These are phyloP conservation scores for Oncorhynchus mykiss DNA, from an alignment of 2,113 vertebrate species.

Conservation along the genomic window DNA sequence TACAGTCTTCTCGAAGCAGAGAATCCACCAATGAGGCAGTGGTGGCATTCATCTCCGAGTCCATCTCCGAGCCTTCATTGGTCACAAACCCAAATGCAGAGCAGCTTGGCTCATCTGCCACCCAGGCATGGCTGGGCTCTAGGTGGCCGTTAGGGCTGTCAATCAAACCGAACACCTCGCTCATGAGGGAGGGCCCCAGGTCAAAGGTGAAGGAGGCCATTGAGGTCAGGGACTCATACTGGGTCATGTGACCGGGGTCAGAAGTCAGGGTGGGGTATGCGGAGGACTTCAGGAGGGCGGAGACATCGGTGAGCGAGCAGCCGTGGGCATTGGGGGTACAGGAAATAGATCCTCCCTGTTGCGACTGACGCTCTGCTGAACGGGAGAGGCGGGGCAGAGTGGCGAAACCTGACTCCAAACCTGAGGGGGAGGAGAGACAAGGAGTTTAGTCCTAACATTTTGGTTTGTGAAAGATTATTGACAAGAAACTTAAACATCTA, in stretches of 20 bases:
- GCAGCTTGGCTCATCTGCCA: constrained; percentile 32
- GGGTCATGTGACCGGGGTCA: constrained; percentile 37
- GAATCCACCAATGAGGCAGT: constrained; percentile 72
- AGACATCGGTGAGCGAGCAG: constrained; percentile 63
- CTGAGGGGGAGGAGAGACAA: constrained; percentile 59
- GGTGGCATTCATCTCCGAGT: constrained; percentile 64
- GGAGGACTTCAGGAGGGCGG: constrained; percentile 65
- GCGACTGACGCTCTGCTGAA: constrained; percentile 77
- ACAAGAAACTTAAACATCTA: neutral
- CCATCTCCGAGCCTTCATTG: constrained; percentile 63
- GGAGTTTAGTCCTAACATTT: neutral
- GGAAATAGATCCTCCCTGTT: constrained; percentile 49
- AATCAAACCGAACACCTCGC: constrained; percentile 88
- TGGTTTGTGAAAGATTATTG: neutral
- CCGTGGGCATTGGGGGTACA: constrained; percentile 65
- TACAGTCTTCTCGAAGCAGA: constrained; percentile 66
- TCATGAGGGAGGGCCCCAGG: constrained; percentile 95
- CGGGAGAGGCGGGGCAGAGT: constrained; percentile 88
- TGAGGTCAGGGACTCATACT: constrained; percentile 72
- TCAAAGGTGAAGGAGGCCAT: constrained; percentile 92
- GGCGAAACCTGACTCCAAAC: constrained; percentile 89
- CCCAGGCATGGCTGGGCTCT: constrained; percentile 44
- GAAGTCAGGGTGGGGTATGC: constrained; percentile 72
- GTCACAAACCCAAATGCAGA: constrained; percentile 44
- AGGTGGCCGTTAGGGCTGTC: constrained; percentile 70